Evolutionary conservation across 2,888 invertebrate species (phyloP).

Genomic region (Romanomermis culicivorax): DNA sequence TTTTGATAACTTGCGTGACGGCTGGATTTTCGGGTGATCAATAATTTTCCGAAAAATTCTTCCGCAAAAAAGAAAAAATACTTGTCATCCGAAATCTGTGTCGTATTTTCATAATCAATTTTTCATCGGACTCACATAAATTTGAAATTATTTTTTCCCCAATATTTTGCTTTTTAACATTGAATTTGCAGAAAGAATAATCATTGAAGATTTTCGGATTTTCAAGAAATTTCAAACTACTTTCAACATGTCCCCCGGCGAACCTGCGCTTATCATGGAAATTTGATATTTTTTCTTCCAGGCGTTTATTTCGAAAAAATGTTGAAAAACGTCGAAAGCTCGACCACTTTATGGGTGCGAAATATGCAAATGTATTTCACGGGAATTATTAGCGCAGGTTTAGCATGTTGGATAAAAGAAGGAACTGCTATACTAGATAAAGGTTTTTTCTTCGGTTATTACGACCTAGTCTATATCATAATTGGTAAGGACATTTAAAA

Average conservation of each 20-base stretch:
- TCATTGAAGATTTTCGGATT: too few relatives aligned
- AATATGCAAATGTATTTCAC: constrained; percentile 29
- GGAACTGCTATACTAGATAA: constrained; percentile 15
- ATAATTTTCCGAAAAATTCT: too few relatives aligned
- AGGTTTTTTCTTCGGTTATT: constrained; percentile 28
- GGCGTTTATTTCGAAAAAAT: constrained; percentile 29
- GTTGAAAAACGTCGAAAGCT: constrained; percentile 24
- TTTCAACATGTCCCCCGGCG: too few relatives aligned
- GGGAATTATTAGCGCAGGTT: constrained; percentile 22
- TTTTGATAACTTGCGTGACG: constrained; percentile 27
- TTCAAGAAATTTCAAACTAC: too few relatives aligned
- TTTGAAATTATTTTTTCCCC: too few relatives aligned
- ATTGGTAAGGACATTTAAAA: constrained; percentile 21
- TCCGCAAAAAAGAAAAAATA: too few relatives aligned
- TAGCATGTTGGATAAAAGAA: constrained; percentile 21
- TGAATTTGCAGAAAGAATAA: too few relatives aligned
- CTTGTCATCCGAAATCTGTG: too few relatives aligned
- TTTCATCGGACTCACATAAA: too few relatives aligned
- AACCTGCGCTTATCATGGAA: too few relatives aligned
- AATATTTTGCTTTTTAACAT: neutral
- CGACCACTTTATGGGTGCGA: constrained; percentile 27
- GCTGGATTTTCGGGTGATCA: constrained; percentile 27
- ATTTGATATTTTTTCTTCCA: too few relatives aligned
- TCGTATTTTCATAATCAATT: too few relatives aligned
- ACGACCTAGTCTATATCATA: constrained; percentile 20